Percentiles rank a stretch among this genome's conserved stretches.
Conservation (phyloP, 2,113 vertebrate species). For the Sander vitreus region DNA sequence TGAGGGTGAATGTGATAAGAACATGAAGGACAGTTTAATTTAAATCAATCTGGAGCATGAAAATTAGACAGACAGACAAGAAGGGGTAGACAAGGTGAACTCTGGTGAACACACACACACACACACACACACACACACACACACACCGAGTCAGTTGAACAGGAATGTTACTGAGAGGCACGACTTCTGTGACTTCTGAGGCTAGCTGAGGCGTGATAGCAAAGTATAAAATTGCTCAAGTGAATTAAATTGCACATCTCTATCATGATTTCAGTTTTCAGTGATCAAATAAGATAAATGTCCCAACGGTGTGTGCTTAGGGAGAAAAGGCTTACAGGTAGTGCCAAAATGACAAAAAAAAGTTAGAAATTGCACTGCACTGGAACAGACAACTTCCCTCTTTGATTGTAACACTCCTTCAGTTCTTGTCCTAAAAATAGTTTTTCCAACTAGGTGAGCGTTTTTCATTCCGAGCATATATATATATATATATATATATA, state of each 20-base stretch:
- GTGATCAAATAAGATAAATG: constrained; percentile 33
- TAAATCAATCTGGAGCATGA: constrained; percentile 73
- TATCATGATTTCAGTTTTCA: constrained; percentile 26
- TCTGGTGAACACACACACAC: constrained; percentile 27
- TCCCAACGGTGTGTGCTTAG: background rate
- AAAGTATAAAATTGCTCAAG: constrained; percentile 46
- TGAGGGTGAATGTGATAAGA: constrained; percentile 64
- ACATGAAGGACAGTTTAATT: constrained; percentile 82
- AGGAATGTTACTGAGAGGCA: constrained; percentile 25
- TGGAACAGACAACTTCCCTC: constrained; percentile 5
- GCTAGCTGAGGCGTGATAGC: constrained; percentile 26
- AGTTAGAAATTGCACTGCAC: background rate
- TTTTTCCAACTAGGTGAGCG: constrained; percentile 10
- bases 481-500: no score
- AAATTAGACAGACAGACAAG: constrained; percentile 75
- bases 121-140: background rate
- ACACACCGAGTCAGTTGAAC: constrained; percentile 14
- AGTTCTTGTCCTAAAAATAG: constrained; percentile 1
- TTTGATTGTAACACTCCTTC: constrained; percentile 9
- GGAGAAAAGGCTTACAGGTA: background rate
- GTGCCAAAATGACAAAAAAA: constrained; percentile 4
- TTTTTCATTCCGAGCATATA: constrained; percentile 1
- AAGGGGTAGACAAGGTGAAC: constrained; percentile 72
- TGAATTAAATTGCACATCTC: constrained; percentile 48
- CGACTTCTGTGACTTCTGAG: constrained; percentile 1